Percentiles rank a stretch among this genome's conserved stretches.
Evolutionary conservation across 2,797 vertebrate genomes (phyloP).

Genomic region (Holocentrus rufus): DNA sequence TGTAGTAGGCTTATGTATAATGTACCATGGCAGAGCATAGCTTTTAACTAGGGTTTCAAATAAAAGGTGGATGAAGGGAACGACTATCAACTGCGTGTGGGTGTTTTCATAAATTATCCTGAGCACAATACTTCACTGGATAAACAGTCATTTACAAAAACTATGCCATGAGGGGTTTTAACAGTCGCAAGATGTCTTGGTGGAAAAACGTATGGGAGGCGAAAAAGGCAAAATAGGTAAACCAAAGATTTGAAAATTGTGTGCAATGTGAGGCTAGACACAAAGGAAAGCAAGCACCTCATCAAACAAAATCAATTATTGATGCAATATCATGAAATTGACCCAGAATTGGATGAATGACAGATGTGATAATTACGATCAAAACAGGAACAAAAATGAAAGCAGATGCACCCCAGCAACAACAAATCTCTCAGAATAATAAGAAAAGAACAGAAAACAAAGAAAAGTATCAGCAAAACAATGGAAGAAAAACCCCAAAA

Average conservation of each 20-base stretch:
- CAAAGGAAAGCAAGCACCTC: conserved; percentile 67
- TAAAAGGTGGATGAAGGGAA: conserved; percentile 82
- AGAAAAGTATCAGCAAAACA: neutral
- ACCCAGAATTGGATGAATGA: conserved; percentile 73
- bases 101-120: conserved; percentile 83
- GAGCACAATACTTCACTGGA: conserved; percentile 75
- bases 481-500: neutral
- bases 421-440: conserved; percentile 43
- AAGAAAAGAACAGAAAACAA: conserved; percentile 18
- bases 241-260: conserved; percentile 60
- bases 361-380: conserved; percentile 71
- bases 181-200: conserved; percentile 62
- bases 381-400: conserved; percentile 69
- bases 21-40: conserved; percentile 75
- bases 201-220: conserved; percentile 35
- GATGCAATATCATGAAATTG: conserved; percentile 77
- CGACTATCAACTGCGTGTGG: conserved; percentile 80
- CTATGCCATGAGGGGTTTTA: conserved; percentile 74
- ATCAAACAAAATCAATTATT: conserved; percentile 73
- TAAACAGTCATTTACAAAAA: conserved; percentile 80
- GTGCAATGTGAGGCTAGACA: conserved; percentile 58
- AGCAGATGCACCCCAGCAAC: conserved; percentile 59
- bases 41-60: conserved; percentile 79
- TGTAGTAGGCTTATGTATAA: conserved; percentile 80
- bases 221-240: conserved; percentile 49